A percentile compares a stretch with the other conserved stretches of the same genome.
phyloP scores from a whole-genome alignment of 2,888 invertebrate species.

The Ochropleura plecta region DNA sequence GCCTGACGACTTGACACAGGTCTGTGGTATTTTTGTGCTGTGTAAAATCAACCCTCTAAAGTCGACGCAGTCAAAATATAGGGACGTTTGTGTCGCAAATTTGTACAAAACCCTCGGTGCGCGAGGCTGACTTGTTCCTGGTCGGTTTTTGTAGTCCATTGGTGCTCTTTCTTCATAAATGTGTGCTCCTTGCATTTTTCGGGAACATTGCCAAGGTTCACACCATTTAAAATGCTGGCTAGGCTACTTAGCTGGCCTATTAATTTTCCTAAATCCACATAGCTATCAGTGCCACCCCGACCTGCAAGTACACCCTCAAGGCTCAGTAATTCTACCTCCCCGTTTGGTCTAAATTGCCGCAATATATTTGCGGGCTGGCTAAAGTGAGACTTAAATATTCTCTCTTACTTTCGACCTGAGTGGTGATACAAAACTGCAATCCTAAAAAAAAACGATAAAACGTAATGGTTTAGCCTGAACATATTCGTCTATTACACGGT shows the following conservation, averaged over 20 bases:
- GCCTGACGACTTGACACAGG: too few relatives aligned
- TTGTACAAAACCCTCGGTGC: too few relatives aligned
- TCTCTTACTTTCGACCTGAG: constrained; percentile 65
- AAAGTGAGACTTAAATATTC: constrained; percentile 83
- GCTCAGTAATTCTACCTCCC: constrained; percentile 71
- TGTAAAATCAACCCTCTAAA: too few relatives aligned
- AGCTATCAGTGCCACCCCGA: constrained; percentile 56
- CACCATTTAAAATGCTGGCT: constrained; percentile 32
- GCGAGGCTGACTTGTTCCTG: too few relatives aligned
- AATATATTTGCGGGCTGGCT: constrained; percentile 82
- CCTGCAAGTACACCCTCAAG: constrained; percentile 64
- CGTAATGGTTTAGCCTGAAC: constrained; percentile 17
- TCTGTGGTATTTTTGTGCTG: too few relatives aligned
- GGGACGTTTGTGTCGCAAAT: too few relatives aligned
- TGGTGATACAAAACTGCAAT: constrained; percentile 70
- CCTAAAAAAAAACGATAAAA: constrained; percentile 54
- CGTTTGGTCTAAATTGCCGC: constrained; percentile 77
- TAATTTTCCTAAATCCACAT: constrained; percentile 40
- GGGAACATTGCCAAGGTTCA: constrained; percentile 30
- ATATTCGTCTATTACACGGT: constrained; percentile 7
- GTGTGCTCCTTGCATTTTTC: constrained; percentile 26
- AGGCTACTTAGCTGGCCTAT: constrained; percentile 32
- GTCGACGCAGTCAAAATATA: too few relatives aligned
- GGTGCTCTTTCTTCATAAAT: constrained; percentile 1
- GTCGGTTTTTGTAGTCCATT: neutral